Evolutionary conservation across 2,888 invertebrate species (phyloP).

Genomic region (Polydrusus pterygomalis): DNA sequence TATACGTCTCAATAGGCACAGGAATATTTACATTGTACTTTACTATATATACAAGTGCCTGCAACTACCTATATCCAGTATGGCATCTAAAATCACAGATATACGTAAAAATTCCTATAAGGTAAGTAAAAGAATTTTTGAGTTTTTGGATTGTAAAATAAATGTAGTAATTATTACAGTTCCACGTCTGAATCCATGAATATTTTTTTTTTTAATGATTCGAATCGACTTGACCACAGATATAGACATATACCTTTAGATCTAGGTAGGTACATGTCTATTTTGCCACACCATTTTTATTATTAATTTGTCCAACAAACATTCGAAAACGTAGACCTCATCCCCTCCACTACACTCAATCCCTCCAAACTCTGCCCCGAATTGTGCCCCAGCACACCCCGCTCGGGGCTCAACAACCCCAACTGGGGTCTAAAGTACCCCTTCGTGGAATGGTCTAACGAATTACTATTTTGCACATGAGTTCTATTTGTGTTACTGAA

Average conservation of each 20-base stretch:
- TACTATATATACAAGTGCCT: conserved; percentile 62
- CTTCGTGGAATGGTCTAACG: conserved; percentile 19
- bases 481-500: conserved; percentile 13
- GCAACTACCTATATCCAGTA: conserved; percentile 66
- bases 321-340: conserved; percentile 65
- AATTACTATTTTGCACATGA: conserved; percentile 26
- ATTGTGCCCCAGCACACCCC: conserved; percentile 39
- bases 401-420: conserved; percentile 52
- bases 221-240: too few species aligned
- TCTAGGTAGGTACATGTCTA: too few species aligned
- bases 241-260: too few species aligned
- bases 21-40: conserved; percentile 51
- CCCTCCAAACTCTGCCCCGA: conserved; percentile 34
- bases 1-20: conserved; percentile 24
- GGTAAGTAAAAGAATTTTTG: conserved; percentile 11
- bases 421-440: conserved; percentile 51
- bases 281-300: neutral
- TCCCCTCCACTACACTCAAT: conserved; percentile 58
- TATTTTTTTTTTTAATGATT: too few species aligned
- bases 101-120: conserved; percentile 46
- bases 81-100: conserved; percentile 68
- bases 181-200: too few species aligned
- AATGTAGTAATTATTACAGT: too few species aligned
- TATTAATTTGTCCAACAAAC: conserved; percentile 66
- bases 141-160: too few species aligned